Base-by-base conservation (phyloP, 2,797 vertebrate genomes). In the Lepus oiostolus region DNA sequence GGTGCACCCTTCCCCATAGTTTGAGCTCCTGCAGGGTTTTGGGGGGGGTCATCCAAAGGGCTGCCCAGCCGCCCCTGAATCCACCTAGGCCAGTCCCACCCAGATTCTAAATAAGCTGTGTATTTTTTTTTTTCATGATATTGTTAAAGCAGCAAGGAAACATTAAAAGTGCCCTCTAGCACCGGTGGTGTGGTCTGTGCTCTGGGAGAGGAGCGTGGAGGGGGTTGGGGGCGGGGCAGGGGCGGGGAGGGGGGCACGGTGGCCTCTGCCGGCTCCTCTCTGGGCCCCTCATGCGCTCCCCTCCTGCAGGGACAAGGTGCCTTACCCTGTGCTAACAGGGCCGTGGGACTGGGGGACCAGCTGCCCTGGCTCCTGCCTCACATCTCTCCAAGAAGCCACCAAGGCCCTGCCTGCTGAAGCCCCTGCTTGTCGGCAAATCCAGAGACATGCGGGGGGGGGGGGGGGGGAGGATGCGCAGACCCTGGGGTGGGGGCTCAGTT, bases 91-190 rank as follows among this genome's bases (percentile, higher is more conserved):
- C 94, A 67, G 47, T 83, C 92, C 92, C 76, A 90, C 92, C 92
- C 76, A 90, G 94, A 93, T 90, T 83, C 86, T 95, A 86, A 42
- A 42, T 42, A 42, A 97, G 95, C 93, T 95, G 81, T 89, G 47
- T 95, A 85, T 96, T 92, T 96, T 90, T 92, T 96, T 91, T 94
- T 79, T 17, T 60, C 77, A 81, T 72, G 79, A 92, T 88, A 47
- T 83, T 96, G 93, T 94, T 96, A 96, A 96, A 91, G 94, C 75
- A 86, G 67, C 62, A 32, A 94, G 74, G 83, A 91, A 88, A 90
- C 88, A 97, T 96, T 97, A 96, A 96, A 97, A 87, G 94, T 63
- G 10, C 68, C 74, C 90, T 77, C 7, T 26, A 65, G 96, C 71
- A 84, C 4, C 7, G 6, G 54, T 65, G 85, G 52, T 17, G 67